These are phyloP conservation scores for Conus canariensis DNA, from an alignment of 2,888 invertebrate species.

Conservation along the genomic window DNA sequence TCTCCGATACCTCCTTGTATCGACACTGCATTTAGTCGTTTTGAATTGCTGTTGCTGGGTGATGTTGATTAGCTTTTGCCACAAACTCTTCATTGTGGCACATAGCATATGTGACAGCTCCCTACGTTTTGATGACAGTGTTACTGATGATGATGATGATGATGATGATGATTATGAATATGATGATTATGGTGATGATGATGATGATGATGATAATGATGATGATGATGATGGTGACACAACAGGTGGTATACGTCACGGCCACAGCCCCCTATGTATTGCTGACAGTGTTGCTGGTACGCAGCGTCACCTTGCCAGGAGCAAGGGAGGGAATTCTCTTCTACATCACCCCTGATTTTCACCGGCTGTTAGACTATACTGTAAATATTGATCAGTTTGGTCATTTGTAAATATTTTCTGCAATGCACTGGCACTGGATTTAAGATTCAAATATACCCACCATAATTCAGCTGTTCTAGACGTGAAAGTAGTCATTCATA, in stretches of 20 bases:
- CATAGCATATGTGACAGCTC: no score
- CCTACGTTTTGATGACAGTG: neutral
- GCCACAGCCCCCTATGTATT: conserved; percentile 80
- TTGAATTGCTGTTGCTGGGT: no score
- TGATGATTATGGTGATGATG: neutral
- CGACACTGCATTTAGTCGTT: no score
- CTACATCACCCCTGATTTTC: conserved; percentile 89
- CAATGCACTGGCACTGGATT: no score
- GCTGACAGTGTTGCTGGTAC: conserved; percentile 84
- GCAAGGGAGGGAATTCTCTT: conserved; percentile 88
- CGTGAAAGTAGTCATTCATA: no score
- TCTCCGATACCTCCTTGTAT: no score
- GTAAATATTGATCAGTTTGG: conserved; percentile 65
- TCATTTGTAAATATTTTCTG: neutral
- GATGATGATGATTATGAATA: neutral
- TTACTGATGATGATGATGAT: neutral
- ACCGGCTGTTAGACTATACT: conserved; percentile 86
- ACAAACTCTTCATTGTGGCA: no score
- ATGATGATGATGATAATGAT: neutral
- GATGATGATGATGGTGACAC: neutral
- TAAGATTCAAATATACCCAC: no score
- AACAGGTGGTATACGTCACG: conserved; percentile 80
- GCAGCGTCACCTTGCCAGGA: conserved; percentile 89
- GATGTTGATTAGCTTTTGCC: no score
- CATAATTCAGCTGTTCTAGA: no score